Evolutionary conservation across 2,888 invertebrate species (phyloP), one percentile per base, ranked within the genome.

Genomic region (Drosophila birchii): DNA sequence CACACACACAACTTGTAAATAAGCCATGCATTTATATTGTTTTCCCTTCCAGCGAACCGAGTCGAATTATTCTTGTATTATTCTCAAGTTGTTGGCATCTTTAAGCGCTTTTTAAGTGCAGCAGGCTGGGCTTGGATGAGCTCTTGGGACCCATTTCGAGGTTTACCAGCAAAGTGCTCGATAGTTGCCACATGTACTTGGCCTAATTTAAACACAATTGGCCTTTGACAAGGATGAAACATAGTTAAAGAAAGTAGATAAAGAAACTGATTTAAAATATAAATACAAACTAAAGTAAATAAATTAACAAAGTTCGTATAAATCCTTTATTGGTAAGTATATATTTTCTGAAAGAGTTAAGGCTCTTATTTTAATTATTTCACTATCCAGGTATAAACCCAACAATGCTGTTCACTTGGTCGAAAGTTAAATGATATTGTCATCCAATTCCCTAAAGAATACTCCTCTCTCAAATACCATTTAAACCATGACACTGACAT

Each of bases 1-100:
- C 29, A 32, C 29, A 7, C 58, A 70, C 55, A 74, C 80, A 76
- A 61, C 78, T 76, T 79, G 58, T 45, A 74, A 73, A 75, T 74
- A 83, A 73, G 75, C 58, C 63, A 64, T 61, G 60, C 56, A 57
- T 47, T 60, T 69, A 54, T 76, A 76, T 68, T 75, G 60, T 55
- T 47, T 76, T 45, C 73, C 54, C 49, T 29, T 36, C 57, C 49
- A 49, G 53, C 47, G 32, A 67, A 66, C 39, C 20, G 49, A 69
- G 36, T 29, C 29, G 47, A 8, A 26, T 58, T 56, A 16, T 47
- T 56, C 49, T 49, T 49, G 55, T 23, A n/a, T 54, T 74, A 49
- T 43, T 58, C 43, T 63, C 45, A 45, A 36, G n/a, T 47, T 47
- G 47, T 12, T 29, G 12, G 51, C 67, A 49, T 66, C 75, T 49